phyloP scores from a whole-genome alignment of 64 coral and sea anemone species.

The Actinia tenebrosa region DNA sequence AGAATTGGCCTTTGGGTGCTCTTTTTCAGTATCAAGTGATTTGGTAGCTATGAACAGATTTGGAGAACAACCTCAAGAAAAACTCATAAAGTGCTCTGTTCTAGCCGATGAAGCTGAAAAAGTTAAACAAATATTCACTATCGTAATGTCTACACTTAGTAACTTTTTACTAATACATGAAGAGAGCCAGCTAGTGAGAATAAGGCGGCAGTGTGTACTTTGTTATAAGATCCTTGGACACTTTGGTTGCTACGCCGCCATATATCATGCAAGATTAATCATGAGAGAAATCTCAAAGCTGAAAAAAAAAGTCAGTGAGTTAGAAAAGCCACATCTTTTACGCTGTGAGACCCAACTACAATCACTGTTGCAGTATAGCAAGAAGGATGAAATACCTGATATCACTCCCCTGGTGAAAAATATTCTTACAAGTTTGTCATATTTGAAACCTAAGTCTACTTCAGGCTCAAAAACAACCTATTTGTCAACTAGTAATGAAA shows the following conservation, averaged over 20 bases:
- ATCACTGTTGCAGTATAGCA: not conserved
- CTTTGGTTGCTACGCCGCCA: slow-evolving; percentile 12
- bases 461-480: not conserved
- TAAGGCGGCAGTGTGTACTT: not conserved
- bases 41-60: slow-evolving; percentile 40
- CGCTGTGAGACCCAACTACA: not conserved
- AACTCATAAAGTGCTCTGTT: not conserved
- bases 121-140: not conserved
- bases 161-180: not conserved
- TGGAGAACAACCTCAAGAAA: slow-evolving; percentile 34
- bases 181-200: not conserved
- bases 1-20: slow-evolving; percentile 5
- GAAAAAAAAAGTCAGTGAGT: slow-evolving; percentile 24
- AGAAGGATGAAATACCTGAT: not conserved
- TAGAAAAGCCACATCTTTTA: not conserved
- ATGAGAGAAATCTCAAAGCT: slow-evolving; percentile 32
- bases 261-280: not conserved
- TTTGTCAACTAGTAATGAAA: not conserved
- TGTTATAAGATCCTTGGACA: slow-evolving; percentile 21
- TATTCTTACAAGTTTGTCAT: not conserved
- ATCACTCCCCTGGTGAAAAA: not conserved
- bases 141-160: not conserved
- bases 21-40: slow-evolving; percentile 32
- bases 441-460: not conserved
- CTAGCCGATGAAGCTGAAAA: not conserved